phyloP scores from a whole-genome alignment of 1,140 invertebrate genomes.

The Listronotus oregonensis region DNA sequence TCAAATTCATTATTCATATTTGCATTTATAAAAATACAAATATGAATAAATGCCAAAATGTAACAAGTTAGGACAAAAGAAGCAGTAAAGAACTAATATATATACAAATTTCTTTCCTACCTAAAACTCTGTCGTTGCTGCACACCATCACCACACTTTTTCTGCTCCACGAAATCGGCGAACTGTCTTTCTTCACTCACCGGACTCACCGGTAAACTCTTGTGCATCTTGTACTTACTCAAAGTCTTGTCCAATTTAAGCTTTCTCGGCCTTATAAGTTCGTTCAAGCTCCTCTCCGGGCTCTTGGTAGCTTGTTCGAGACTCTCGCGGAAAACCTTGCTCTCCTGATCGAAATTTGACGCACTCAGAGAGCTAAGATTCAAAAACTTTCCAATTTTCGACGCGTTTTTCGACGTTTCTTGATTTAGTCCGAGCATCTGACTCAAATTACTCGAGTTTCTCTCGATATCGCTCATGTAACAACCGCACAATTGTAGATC shows the following conservation, averaged over 20 bases:
- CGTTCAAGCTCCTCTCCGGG: constrained; percentile 44
- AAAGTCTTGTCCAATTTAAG: constrained; percentile 52
- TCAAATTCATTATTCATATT: too few species aligned
- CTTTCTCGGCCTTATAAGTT: constrained; percentile 49
- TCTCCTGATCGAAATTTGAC: constrained; percentile 22
- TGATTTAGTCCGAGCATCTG: constrained; percentile 38
- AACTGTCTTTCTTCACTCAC: constrained; percentile 71
- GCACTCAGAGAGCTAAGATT: constrained; percentile 14
- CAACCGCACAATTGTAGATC: constrained; percentile 54
- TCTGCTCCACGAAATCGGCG: constrained; percentile 56
- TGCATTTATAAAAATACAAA: too few species aligned
- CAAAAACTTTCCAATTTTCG: constrained; percentile 12
- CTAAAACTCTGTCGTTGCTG: constrained; percentile 35
- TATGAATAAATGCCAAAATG: too few species aligned
- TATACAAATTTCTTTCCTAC: constrained; percentile 11
- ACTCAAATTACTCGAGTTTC: constrained; percentile 46
- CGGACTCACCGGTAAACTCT: constrained; percentile 69
- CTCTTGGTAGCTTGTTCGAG: constrained; percentile 42
- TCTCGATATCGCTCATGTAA: constrained; percentile 51
- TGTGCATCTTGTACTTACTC: constrained; percentile 65
- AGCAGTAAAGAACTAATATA: too few species aligned
- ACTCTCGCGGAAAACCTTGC: constrained; percentile 22
- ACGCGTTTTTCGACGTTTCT: not conserved
- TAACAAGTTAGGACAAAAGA: too few species aligned
- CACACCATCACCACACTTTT: constrained; percentile 25